Percentiles rank a stretch among this genome's conserved stretches.
Conservation (phyloP, 1,140 invertebrate species). For the Megalopta genalis region DNA sequence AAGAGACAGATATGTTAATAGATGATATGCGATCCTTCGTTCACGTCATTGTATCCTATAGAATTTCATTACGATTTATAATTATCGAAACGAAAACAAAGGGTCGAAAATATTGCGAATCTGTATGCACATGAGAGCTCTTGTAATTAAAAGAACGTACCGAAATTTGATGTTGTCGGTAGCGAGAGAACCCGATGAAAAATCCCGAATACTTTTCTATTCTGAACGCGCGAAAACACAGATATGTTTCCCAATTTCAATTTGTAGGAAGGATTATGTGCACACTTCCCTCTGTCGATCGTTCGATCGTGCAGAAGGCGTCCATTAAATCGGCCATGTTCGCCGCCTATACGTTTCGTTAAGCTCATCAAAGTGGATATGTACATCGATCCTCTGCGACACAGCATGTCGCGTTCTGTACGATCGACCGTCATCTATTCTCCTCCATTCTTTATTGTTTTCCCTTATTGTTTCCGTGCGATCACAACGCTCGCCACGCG, state of each 20-base stretch:
- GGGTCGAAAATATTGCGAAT: not conserved
- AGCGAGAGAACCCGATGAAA: not conserved
- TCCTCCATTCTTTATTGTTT: not conserved
- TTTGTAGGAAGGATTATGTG: conserved; percentile 52
- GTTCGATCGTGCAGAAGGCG: conserved; percentile 50
- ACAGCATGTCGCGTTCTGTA: conserved; percentile 28
- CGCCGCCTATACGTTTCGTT: conserved; percentile 32
- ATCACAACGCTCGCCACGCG: not conserved
- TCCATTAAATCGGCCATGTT: conserved; percentile 22
- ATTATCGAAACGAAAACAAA: not conserved
- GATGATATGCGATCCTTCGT: conserved; percentile 10
- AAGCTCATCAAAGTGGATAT: conserved; percentile 49
- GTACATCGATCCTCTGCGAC: conserved; percentile 36
- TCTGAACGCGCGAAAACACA: not conserved
- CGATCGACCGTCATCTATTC: conserved; percentile 31
- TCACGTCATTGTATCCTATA: conserved; percentile 10
- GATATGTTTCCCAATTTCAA: conserved; percentile 24
- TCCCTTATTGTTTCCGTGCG: not conserved
- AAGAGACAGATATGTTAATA: not conserved
- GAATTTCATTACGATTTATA: conserved; percentile 5
- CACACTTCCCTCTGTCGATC: conserved; percentile 3
- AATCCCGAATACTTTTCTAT: not conserved
- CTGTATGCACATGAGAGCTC: too few species aligned
- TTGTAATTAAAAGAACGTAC: too few species aligned
- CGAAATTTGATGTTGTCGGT: too few species aligned